phyloP scores from a whole-genome alignment of 2,888 invertebrate genomes.

The Trichacis sp. region DNA sequence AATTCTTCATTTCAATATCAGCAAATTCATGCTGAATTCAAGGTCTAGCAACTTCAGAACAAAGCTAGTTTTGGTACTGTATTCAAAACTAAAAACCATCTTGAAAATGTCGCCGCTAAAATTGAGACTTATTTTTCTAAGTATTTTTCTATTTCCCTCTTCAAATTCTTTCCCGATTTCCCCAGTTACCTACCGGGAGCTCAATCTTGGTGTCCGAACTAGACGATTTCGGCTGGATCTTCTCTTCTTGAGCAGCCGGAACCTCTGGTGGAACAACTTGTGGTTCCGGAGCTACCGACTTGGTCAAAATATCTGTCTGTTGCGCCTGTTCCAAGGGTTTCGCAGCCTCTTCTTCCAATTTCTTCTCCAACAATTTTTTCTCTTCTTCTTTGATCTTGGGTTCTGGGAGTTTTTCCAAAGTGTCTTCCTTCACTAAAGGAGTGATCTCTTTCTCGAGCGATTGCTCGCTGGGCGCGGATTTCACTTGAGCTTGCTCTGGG shows the following conservation, averaged over 20 bases:
- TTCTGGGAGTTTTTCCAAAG: conserved; percentile 29
- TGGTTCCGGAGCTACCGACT: conserved; percentile 15
- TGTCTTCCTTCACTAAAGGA: not conserved
- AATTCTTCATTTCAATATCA: too few species aligned
- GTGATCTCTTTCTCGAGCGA: not conserved
- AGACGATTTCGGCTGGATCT: conserved; percentile 16
- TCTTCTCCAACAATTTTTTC: conserved; percentile 27
- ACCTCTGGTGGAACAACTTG: conserved; percentile 6
- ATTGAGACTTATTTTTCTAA: too few species aligned
- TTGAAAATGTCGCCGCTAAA: too few species aligned
- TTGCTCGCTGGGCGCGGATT: conserved; percentile 23
- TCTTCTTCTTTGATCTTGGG: conserved; percentile 50
- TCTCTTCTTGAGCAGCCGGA: not conserved
- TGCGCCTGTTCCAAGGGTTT: conserved; percentile 36
- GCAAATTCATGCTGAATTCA: too few species aligned
- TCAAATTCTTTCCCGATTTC: too few species aligned
- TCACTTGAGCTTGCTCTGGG: conserved; percentile 41
- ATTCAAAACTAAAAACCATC: too few species aligned
- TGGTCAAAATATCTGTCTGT: conserved; percentile 25
- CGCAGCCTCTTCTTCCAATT: conserved; percentile 12
- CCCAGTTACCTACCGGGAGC: conserved; percentile 23
- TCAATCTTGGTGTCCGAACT: conserved; percentile 29
- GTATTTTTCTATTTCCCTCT: too few species aligned
- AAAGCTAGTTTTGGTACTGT: too few species aligned
- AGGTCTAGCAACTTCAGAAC: too few species aligned